Evolutionary conservation across 2,888 invertebrate species (phyloP), one percentile per base, ranked within the genome.

Genomic region (Osmoderma eremita): DNA sequence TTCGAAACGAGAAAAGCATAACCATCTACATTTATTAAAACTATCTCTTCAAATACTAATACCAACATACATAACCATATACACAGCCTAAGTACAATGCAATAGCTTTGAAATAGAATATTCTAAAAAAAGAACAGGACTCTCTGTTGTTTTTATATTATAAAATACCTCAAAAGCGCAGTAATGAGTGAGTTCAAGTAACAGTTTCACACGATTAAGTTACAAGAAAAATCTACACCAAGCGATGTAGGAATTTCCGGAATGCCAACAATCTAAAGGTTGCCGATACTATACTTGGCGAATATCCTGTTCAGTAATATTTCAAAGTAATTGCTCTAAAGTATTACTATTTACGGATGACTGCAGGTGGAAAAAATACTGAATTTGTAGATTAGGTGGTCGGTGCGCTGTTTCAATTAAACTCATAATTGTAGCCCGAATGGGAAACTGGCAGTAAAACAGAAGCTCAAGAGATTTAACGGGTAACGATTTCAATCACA

Each of bases 201-300:
- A 50, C 13, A 20, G 24, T 39, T 38, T 38, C 39, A 39, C n/a
- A n/a, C 38, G n/a, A 13, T 54, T 10, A 54, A 10, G 18, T 39
- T 18, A 39, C 38, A 54, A 38, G 39, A 39, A 54, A 54, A 54
- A 38, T 50, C 39, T n/a, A 12, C 20, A 54, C 39, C n/a, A 18
- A 38, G 12, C 12, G 17, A 18, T 54, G 13, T 17, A 38, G 20
- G 54, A 54, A 39, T 54, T 12, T 38, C 12, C 2, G 20, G 54
- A 54, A 54, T 39, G 54, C 17, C 3, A 4, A 17, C 13, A 8
- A 54, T 39, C 39, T 38, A 24, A 54, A 54, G 18, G 54, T 54
- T 54, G 18, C 10, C 54, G 54, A 12, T 39, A 38, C 38, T 39
- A 17, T 24, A 20, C n/a, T 39, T 54, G 54, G 36, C 18, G 39